phyloP scores from a whole-genome alignment of 1,140 invertebrate species.

The Brachionus koreanus region DNA sequence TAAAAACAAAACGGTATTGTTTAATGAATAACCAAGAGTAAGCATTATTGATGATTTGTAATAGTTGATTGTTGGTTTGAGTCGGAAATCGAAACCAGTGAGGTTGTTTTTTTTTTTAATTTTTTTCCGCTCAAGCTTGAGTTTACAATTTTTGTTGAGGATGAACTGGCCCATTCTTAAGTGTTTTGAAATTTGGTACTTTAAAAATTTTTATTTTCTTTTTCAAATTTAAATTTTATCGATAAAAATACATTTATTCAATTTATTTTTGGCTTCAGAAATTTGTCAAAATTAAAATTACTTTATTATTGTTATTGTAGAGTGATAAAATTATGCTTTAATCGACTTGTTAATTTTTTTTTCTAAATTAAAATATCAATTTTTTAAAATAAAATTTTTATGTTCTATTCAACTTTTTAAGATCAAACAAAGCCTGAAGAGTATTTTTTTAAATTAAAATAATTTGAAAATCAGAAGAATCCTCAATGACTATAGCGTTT shows the following conservation, averaged over 20 bases:
- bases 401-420: neutral
- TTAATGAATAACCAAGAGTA: too few species aligned
- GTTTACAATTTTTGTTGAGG: neutral
- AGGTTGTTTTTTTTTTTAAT: neutral
- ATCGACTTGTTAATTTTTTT: slow-evolving; percentile 13
- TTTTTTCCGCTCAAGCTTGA: neutral
- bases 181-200: neutral
- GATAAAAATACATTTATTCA: neutral
- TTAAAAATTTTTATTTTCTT: neutral
- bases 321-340: neutral
- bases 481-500: too few species aligned
- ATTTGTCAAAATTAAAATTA: neutral
- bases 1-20: too few species aligned
- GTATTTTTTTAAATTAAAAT: neutral
- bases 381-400: slow-evolving; percentile 12
- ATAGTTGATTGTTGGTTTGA: neutral
- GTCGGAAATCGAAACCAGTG: neutral
- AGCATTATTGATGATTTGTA: neutral
- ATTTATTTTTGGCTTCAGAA: neutral
- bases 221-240: neutral
- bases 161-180: neutral
- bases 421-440: neutral
- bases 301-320: slow-evolving; percentile 13
- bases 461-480: too few species aligned
- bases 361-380: neutral